Percentiles rank a stretch among this genome's conserved stretches.
These are phyloP conservation scores for Anas platyrhynchos DNA, from an alignment of 2,113 vertebrate genomes.

Conservation along the genomic window DNA sequence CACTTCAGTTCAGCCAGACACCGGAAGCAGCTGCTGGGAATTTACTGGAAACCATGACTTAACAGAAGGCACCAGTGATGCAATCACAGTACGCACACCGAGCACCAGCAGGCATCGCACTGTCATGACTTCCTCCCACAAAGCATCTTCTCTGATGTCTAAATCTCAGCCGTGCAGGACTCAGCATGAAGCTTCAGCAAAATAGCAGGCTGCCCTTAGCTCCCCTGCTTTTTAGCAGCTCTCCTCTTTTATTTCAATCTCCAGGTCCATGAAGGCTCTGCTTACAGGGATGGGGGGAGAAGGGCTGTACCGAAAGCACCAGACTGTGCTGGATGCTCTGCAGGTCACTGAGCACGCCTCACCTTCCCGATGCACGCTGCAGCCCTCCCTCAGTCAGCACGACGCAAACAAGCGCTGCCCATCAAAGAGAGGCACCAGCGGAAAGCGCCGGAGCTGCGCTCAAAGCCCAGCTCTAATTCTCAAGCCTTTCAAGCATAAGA, in stretches of 20 bases:
- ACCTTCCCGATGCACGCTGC: accelerated
- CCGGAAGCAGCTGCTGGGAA: background rate
- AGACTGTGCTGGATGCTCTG: background rate
- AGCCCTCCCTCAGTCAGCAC: background rate
- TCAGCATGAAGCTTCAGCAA: accelerated
- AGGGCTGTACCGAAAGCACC: background rate
- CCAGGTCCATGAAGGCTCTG: background rate
- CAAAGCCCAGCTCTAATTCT: constrained; percentile 33
- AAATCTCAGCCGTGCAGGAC: background rate
- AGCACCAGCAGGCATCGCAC: background rate
- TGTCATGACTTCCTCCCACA: background rate
- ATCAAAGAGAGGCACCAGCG: background rate
- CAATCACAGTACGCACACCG: background rate
- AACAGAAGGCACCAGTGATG: constrained; percentile 7
- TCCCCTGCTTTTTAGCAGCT: background rate
- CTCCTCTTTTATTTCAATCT: background rate
- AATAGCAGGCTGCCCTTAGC: background rate
- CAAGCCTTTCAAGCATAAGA: constrained; percentile 32
- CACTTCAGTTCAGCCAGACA: background rate
- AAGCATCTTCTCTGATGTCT: background rate
- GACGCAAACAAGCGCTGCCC: background rate
- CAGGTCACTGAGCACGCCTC: background rate
- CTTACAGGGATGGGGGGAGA: background rate
- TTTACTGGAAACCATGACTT: background rate
- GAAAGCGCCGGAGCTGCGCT: background rate